Conservation (phyloP, 2,888 invertebrate species). For the Neoaliturus tenellus region DNA sequence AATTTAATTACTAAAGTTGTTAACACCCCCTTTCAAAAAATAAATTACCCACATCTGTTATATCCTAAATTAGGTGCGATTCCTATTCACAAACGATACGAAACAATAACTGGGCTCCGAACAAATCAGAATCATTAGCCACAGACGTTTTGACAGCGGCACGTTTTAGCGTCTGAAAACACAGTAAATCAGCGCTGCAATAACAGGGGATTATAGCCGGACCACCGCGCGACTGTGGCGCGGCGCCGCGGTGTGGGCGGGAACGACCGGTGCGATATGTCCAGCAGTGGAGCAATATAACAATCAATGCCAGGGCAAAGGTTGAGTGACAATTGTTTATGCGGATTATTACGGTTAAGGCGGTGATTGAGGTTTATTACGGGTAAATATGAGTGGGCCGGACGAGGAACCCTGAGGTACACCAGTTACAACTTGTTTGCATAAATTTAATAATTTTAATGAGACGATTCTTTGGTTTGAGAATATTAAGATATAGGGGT, state of each 20-base stretch:
- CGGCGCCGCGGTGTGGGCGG: not conserved
- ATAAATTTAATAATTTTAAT: too few species aligned
- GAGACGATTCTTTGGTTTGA: too few species aligned
- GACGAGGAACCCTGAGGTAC: not conserved
- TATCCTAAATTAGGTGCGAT: too few species aligned
- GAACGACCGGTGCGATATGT: not conserved
- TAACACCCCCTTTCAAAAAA: too few species aligned
- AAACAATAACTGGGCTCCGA: not conserved
- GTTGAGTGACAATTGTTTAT: not conserved
- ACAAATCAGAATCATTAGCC: slow-evolving; percentile 22
- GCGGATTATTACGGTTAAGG: not conserved
- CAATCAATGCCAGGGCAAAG: not conserved
- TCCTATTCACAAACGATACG: too few species aligned
- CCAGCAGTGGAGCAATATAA: not conserved
- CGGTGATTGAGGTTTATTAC: not conserved
- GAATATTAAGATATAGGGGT: too few species aligned
- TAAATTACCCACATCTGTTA: too few species aligned
- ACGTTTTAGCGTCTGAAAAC: slow-evolving; percentile 10
- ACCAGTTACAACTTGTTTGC: too few species aligned
- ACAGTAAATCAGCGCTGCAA: not conserved
- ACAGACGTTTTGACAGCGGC: slow-evolving; percentile 19
- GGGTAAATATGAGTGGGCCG: not conserved
- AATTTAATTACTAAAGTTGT: too few species aligned
- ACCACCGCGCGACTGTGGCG: not conserved
- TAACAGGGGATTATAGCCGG: not conserved